phyloP scores from a whole-genome alignment of 2,113 vertebrate genomes.

The Chaenocephalus aceratus region DNA sequence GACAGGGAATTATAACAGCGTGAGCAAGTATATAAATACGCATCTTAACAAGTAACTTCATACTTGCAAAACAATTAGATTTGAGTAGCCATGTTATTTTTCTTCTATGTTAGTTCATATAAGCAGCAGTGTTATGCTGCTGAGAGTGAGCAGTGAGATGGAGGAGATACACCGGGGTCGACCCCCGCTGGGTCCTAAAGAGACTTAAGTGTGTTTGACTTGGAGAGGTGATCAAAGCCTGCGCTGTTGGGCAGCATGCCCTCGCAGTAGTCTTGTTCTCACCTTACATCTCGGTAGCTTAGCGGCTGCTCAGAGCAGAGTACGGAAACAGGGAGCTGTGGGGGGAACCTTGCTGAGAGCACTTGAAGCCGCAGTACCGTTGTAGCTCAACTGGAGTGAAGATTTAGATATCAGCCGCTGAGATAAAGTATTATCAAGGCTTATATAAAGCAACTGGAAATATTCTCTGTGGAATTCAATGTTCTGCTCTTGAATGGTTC shows the following conservation, averaged over 20 bases:
- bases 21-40: not conserved
- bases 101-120: not conserved
- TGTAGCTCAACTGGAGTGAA: constrained; percentile 28
- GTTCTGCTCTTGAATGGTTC: too few relatives aligned
- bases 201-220: constrained; percentile 62
- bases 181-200: constrained; percentile 39
- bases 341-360: constrained; percentile 31
- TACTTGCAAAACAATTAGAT: not conserved
- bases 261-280: constrained; percentile 40
- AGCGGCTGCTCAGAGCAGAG: constrained; percentile 46
- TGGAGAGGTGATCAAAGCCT: constrained; percentile 65
- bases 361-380: not conserved
- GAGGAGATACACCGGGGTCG: constrained; percentile 14
- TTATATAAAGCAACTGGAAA: not conserved
- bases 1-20: too few relatives aligned
- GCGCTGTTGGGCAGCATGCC: constrained; percentile 59
- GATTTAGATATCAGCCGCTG: constrained; percentile 52
- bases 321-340: constrained; percentile 45
- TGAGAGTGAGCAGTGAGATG: constrained; percentile 12
- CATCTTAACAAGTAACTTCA: not conserved
- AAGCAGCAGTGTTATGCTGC: constrained; percentile 12
- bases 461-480: not conserved
- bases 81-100: not conserved
- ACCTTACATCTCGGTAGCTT: constrained; percentile 44
- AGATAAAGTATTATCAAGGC: constrained; percentile 13